Conservation (phyloP, 2,888 invertebrate species). For the Aproaerema taeniolella region DNA sequence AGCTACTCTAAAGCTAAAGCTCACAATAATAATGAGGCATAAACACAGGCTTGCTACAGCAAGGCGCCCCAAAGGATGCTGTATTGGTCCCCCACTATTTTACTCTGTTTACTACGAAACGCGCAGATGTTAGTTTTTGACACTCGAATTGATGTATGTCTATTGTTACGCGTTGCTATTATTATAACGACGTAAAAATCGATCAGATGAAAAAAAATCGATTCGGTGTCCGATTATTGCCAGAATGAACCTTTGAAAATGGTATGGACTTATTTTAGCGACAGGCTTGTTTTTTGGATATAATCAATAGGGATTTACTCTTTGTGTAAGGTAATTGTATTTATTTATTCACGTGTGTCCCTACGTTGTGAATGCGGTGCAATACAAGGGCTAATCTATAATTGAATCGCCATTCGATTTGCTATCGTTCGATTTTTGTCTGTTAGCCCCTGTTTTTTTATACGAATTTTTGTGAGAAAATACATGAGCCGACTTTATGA, state of each 20-base stretch:
- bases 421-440: slow-evolving; percentile 58
- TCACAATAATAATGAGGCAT: slow-evolving; percentile 72
- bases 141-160: slow-evolving; percentile 74
- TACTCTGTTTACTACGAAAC: slow-evolving; percentile 66
- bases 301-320: slow-evolving; percentile 69
- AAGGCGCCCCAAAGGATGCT: slow-evolving; percentile 59
- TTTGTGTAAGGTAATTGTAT: slow-evolving; percentile 71
- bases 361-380: slow-evolving; percentile 65
- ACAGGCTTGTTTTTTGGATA: slow-evolving; percentile 48
- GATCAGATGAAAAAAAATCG: slow-evolving; percentile 51
- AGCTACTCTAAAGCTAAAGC: slow-evolving; percentile 66
- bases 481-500: slow-evolving; percentile 18
- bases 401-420: slow-evolving; percentile 72
- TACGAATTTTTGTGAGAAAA: slow-evolving; percentile 26
- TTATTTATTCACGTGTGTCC: slow-evolving; percentile 76
- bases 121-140: slow-evolving; percentile 78
- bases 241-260: slow-evolving; percentile 51
- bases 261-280: slow-evolving; percentile 46
- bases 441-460: slow-evolving; percentile 34
- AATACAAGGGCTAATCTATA: slow-evolving; percentile 72
- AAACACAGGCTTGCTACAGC: slow-evolving; percentile 64
- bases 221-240: slow-evolving; percentile 53
- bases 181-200: slow-evolving; percentile 63
- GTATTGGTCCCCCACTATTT: slow-evolving; percentile 52
- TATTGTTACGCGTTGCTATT: slow-evolving; percentile 58